phyloP scores from a whole-genome alignment of 2,888 invertebrate species.

The Tricholauxania praeusta region DNA sequence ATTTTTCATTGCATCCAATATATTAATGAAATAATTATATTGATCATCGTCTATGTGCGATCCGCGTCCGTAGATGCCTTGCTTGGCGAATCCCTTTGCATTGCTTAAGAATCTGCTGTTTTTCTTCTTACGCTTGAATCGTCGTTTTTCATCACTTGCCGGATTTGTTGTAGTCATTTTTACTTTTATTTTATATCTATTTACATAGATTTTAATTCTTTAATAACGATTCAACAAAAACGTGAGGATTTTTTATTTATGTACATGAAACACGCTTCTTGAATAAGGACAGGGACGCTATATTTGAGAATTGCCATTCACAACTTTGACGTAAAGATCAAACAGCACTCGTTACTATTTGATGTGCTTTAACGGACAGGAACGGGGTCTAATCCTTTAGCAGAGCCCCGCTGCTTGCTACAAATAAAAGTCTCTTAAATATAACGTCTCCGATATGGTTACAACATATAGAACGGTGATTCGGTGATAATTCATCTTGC shows the following conservation, averaged over 20 bases:
- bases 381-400: no score
- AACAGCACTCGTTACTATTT: no score
- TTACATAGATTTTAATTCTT: not conserved
- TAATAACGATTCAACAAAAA: constrained; percentile 20
- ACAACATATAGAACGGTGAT: no score
- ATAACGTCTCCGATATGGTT: no score
- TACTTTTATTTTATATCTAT: not conserved
- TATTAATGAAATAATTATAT: constrained; percentile 82
- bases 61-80: constrained; percentile 79
- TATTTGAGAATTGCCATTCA: no score
- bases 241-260: not conserved
- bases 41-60: constrained; percentile 78
- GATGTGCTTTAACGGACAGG: no score
- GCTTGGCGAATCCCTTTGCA: constrained; percentile 82
- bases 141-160: constrained; percentile 33
- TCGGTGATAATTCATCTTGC: no score
- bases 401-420: no score
- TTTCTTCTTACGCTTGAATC: constrained; percentile 56
- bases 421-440: no score
- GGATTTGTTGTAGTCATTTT: constrained; percentile 33
- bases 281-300: no score
- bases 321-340: no score
- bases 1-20: constrained; percentile 78
- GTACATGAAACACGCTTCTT: no score
- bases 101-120: constrained; percentile 70